Conservation (phyloP, 2,113 vertebrate species). For the Brachypodius melanocephalos region DNA sequence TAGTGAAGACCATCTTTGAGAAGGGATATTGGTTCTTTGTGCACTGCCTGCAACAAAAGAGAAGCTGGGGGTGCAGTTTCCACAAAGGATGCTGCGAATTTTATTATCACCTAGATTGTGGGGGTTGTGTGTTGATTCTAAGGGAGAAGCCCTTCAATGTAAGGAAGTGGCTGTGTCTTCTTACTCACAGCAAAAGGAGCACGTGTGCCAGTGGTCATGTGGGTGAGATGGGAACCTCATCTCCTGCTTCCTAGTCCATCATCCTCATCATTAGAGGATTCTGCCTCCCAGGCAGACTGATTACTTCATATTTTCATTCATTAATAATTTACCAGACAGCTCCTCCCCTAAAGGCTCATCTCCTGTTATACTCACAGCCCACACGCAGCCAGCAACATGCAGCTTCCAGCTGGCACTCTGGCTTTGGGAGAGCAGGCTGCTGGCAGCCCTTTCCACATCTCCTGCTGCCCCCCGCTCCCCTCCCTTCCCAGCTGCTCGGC, state of each 20-base stretch:
- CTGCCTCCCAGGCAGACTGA: conserved; percentile 45
- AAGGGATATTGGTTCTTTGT: not conserved
- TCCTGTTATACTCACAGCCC: conserved; percentile 5
- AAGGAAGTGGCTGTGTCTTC: not conserved
- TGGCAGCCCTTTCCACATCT: not conserved
- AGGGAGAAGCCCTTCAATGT: not conserved
- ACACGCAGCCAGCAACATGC: not conserved
- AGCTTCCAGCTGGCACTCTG: conserved; percentile 28
- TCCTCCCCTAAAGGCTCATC: conserved; percentile 52
- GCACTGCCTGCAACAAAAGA: not conserved
- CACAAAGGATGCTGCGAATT: not conserved
- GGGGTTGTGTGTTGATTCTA: not conserved
- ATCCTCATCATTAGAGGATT: not conserved
- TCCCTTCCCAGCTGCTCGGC: not conserved
- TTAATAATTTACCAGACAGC: conserved; percentile 59
- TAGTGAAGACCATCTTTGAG: not conserved
- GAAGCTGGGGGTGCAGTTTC: not conserved
- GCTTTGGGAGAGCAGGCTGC: not conserved
- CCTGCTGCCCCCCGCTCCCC: not conserved
- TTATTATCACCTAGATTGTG: not conserved
- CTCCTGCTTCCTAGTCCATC: not conserved
- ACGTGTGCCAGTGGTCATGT: not conserved
- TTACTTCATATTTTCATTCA: conserved; percentile 57
- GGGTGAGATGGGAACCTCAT: not conserved
- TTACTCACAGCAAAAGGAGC: not conserved